Base-by-base conservation (phyloP, 1,140 invertebrate species). In the Muscidifurax raptorellus region DNA sequence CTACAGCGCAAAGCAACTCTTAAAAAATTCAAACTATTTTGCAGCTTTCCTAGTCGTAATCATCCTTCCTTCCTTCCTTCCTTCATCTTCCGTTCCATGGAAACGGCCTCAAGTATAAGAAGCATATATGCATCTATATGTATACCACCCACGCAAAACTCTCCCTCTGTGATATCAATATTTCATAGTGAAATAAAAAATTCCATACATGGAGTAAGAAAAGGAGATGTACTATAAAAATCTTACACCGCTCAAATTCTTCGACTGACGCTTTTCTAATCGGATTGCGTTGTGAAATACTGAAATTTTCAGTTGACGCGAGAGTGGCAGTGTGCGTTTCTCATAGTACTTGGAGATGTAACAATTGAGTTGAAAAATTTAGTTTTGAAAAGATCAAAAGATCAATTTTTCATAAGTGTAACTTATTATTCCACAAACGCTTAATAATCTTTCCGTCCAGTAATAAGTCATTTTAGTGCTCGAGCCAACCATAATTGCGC, bases 1-100 rank as follows among this genome's bases (percentile, higher is more conserved):
- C n/a, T n/a, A n/a, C n/a, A n/a, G n/a, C n/a, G n/a, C 52, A 9
- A 13, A 22, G 10, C 52, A 10, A 0, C 72, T 32, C 36, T n/a
- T 74, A 75, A 82, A 76, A 76, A 82, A 76, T 64, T n/a, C 52
- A 82, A 82, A 76, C 64, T 71, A 71, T 86, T 89, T 93, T 93
- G 22, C 90, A 96, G 95, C 95, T 10, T 96, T 96, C 90, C 96
- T 96, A 7, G 96, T 96, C 47, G 96, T 95, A 76, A 96, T 96
- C 36, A n/a, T n/a, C n/a, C n/a, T n/a, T n/a, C n/a, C n/a, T n/a
- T n/a, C n/a, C n/a, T n/a, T n/a, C n/a, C n/a, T n/a, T n/a, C 81
- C 90, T 96, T 13, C 95, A 96, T 87, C 95, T 95, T 59, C 96
- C 96, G 15, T 96, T 96, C 90, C 96, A 96, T 85, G 95, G 95